phyloP scores from a whole-genome alignment of 2,113 vertebrate species.

The Meles meles region DNA sequence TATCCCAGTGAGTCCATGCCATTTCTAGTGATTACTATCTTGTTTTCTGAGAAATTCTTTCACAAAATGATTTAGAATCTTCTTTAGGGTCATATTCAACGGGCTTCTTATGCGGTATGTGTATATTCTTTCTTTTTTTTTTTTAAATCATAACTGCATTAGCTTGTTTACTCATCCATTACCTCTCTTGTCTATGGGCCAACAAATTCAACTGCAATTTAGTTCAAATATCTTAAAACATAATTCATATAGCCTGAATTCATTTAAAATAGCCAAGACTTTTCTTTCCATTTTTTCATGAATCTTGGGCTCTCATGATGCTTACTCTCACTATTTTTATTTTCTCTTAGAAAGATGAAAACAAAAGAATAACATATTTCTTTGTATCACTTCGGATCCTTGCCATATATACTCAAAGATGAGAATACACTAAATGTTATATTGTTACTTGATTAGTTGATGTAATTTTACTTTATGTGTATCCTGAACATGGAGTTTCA shows the following conservation, averaged over 20 bases:
- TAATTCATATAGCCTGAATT: neutral
- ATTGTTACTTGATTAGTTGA: neutral
- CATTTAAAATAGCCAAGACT: neutral
- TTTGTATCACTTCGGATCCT: neutral
- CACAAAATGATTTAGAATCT: neutral
- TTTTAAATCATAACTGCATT: neutral
- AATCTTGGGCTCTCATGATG: neutral
- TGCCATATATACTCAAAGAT: neutral
- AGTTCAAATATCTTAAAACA: neutral
- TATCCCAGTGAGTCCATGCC: neutral
- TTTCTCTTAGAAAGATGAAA: constrained; percentile 37
- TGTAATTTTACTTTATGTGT: neutral
- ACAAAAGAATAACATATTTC: neutral
- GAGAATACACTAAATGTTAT: neutral
- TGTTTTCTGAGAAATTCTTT: constrained; percentile 17
- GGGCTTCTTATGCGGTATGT: neutral
- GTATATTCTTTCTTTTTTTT: neutral
- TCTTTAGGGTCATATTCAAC: neutral
- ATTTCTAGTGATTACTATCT: neutral
- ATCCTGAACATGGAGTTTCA: neutral
- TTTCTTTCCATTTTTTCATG: neutral
- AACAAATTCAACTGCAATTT: constrained; percentile 1
- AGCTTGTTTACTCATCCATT: neutral
- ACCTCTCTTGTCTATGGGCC: neutral
- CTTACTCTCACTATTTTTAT: neutral